phyloP scores from a whole-genome alignment of 2,797 vertebrate genomes.

The Typhlichthys subterraneus region DNA sequence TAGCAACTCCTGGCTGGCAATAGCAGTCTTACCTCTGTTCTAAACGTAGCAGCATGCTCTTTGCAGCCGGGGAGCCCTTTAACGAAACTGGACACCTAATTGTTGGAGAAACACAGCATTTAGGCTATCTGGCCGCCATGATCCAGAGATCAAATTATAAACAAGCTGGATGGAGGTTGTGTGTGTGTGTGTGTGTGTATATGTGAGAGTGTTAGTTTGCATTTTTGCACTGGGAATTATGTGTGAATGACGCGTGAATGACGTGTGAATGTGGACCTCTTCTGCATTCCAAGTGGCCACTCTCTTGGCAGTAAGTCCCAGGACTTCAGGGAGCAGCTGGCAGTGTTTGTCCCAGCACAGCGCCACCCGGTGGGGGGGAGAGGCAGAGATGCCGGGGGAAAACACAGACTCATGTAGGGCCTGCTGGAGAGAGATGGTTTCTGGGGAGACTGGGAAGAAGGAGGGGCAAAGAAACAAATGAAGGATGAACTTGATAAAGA shows the following conservation, averaged over 20 bases:
- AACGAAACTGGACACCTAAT: slow-evolving; percentile 80
- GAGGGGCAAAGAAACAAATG: background rate
- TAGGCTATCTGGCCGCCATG: background rate
- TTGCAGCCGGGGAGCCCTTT: slow-evolving; percentile 81
- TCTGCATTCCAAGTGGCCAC: slow-evolving; percentile 89
- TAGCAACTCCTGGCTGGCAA: background rate
- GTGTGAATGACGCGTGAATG: slow-evolving; percentile 16
- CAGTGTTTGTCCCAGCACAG: slow-evolving; percentile 94
- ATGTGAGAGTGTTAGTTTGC: background rate
- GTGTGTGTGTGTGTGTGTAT: background rate
- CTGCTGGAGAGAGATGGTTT: slow-evolving; percentile 84
- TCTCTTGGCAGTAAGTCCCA: slow-evolving; percentile 86
- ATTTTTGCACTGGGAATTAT: background rate
- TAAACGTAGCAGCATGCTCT: slow-evolving; percentile 82
- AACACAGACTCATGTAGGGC: slow-evolving; percentile 92
- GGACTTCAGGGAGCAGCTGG: slow-evolving; percentile 89
- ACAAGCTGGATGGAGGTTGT: too few relatives aligned
- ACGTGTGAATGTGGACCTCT: slow-evolving; percentile 77
- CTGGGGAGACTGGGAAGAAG: slow-evolving; percentile 58
- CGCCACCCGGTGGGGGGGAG: slow-evolving; percentile 76
- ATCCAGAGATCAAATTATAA: too few relatives aligned
- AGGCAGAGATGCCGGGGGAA: slow-evolving; percentile 81
- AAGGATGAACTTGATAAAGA: background rate
- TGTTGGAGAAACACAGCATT: slow-evolving; percentile 19
- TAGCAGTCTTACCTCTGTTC: slow-evolving; percentile 75